phyloP scores from a whole-genome alignment of 2,888 invertebrate species.

The Cetonia aurata region DNA sequence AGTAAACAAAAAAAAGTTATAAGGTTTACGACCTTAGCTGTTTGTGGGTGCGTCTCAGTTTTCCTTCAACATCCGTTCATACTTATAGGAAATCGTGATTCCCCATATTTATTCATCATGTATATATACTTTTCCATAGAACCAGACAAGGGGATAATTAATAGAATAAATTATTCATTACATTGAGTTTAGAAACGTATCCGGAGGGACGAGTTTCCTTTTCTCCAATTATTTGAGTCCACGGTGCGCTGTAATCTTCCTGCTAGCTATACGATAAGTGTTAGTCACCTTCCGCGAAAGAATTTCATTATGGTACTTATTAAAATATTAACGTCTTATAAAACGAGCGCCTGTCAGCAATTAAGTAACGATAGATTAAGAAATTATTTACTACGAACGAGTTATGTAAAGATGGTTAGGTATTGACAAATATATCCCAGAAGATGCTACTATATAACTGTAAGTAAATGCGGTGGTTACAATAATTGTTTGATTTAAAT shows the following conservation, averaged over 20 bases:
- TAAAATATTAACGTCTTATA: neutral
- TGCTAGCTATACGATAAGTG: conserved; percentile 12
- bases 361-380: neutral
- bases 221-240: conserved; percentile 20
- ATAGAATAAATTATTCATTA: conserved; percentile 33
- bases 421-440: neutral
- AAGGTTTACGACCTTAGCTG: too few species aligned
- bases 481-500: too few species aligned
- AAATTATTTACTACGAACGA: neutral
- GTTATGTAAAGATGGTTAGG: too few species aligned
- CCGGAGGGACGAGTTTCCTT: conserved; percentile 23
- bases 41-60: too few species aligned
- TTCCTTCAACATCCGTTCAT: too few species aligned
- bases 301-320: conserved; percentile 11
- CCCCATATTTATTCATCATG: too few species aligned
- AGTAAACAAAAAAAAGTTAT: too few species aligned
- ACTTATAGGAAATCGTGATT: too few species aligned
- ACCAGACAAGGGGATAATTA: conserved; percentile 10
- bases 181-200: conserved; percentile 23
- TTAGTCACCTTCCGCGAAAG: conserved; percentile 33
- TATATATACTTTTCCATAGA: too few species aligned
- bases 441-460: neutral
- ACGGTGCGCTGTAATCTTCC: conserved; percentile 5
- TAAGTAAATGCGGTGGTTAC: neutral
- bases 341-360: conserved; percentile 5